Conservation (phyloP, 2,113 vertebrate species). For the Euleptes europaea region DNA sequence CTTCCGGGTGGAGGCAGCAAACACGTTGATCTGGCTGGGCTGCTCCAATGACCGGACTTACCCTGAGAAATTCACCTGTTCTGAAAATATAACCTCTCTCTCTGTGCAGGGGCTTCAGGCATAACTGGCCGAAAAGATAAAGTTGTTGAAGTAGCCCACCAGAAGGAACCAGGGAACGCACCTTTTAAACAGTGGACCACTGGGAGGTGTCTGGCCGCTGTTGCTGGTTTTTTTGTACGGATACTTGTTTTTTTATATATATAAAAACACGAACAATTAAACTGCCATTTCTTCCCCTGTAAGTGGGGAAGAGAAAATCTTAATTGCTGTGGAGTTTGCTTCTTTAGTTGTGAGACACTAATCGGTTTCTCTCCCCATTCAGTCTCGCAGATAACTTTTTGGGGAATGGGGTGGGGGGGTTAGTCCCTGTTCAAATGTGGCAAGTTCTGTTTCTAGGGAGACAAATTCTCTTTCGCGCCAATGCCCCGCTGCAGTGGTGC, state of each 20-base stretch:
- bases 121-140: slow-evolving; percentile 96
- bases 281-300: slow-evolving; percentile 38
- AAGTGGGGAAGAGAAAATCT: slow-evolving; percentile 19
- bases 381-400: too few species aligned
- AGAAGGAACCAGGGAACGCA: slow-evolving; percentile 10
- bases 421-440: too few species aligned
- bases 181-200: background rate
- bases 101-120: slow-evolving; percentile 83
- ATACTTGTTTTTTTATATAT: slow-evolving; percentile 54
- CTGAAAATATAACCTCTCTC: background rate
- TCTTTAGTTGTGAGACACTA: background rate
- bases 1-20: background rate
- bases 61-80: background rate
- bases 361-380: too few species aligned
- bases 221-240: slow-evolving; percentile 63
- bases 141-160: background rate
- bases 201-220: background rate
- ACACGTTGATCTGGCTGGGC: background rate
- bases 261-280: slow-evolving; percentile 58
- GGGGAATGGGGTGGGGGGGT: too few species aligned
- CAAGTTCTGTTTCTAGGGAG: too few species aligned
- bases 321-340: background rate
- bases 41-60: background rate
- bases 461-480: too few species aligned
- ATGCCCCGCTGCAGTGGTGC: too few species aligned